phyloP scores from a whole-genome alignment of 2,888 invertebrate species.

The Synergus umbraculus region DNA sequence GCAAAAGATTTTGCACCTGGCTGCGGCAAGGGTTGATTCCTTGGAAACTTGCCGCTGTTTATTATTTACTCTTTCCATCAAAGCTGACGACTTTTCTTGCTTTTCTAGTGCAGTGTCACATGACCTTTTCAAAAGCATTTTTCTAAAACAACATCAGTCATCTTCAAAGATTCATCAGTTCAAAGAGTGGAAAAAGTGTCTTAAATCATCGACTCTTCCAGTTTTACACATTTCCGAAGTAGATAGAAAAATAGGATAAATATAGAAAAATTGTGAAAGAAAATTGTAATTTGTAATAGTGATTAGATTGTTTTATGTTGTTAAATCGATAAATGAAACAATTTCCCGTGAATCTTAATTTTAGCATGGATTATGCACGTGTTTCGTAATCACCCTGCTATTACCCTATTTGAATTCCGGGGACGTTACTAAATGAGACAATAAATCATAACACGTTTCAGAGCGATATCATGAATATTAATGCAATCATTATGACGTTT shows the following conservation, averaged over 20 bases:
- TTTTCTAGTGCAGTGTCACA: not conserved
- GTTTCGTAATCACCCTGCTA: slow-evolving; percentile 18
- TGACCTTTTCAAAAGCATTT: slow-evolving; percentile 13
- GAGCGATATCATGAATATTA: slow-evolving; percentile 74
- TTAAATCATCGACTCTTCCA: not conserved
- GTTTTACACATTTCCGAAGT: no score
- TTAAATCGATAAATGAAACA: not conserved
- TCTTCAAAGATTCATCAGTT: not conserved
- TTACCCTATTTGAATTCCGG: slow-evolving; percentile 56
- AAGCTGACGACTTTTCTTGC: slow-evolving; percentile 1
- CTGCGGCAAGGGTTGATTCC: slow-evolving; percentile 33
- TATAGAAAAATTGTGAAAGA: no score
- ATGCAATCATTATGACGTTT: slow-evolving; percentile 75
- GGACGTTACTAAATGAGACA: slow-evolving; percentile 61
- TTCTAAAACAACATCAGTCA: slow-evolving; percentile 14
- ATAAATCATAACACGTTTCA: slow-evolving; percentile 67
- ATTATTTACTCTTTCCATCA: slow-evolving; percentile 27
- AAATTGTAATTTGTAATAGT: no score
- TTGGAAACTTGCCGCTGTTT: slow-evolving; percentile 35
- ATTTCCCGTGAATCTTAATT: slow-evolving; percentile 28
- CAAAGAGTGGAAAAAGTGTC: slow-evolving; percentile 20
- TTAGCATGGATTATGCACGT: slow-evolving; percentile 36
- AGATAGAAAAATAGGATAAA: no score
- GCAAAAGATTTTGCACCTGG: slow-evolving; percentile 39
- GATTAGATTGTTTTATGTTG: not conserved